Conservation (phyloP, 2,113 vertebrate genomes). For the Tetrao urogallus region DNA sequence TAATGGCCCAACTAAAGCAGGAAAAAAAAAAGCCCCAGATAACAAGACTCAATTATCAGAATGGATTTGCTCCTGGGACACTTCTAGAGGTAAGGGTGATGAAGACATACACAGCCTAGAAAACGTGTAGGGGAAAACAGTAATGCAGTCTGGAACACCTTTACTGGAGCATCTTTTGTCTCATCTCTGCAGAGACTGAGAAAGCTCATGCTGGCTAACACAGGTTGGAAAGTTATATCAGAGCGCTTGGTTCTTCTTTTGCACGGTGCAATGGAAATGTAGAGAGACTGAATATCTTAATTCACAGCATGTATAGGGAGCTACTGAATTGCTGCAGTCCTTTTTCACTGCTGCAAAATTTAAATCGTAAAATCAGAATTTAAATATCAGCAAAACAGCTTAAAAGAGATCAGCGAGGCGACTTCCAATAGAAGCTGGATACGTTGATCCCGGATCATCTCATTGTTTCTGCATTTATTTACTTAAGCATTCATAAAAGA, state of each 20-base stretch:
- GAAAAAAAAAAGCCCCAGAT: neutral
- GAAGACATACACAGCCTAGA: neutral
- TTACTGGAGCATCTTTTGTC: neutral
- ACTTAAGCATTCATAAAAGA: constrained; percentile 21
- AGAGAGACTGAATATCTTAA: neutral
- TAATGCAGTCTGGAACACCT: neutral
- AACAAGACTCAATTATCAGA: neutral
- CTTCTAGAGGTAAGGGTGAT: neutral
- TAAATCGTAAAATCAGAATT: neutral
- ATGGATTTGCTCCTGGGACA: neutral
- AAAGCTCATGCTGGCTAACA: neutral
- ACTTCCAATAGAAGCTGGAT: neutral
- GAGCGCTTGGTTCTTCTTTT: neutral
- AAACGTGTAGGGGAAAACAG: neutral
- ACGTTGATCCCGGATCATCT: neutral
- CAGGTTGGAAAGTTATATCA: neutral
- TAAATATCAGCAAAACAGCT: neutral
- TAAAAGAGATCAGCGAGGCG: neutral
- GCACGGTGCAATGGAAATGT: neutral
- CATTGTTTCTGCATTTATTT: constrained; percentile 37
- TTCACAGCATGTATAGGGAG: neutral
- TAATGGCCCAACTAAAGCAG: neutral
- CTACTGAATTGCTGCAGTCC: neutral
- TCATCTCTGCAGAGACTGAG: neutral
- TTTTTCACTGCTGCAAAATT: neutral